Evolutionary conservation across 2,113 vertebrate species (phyloP), one percentile per base, ranked within the genome.

Genomic region (Oreotragus oreotragus): DNA sequence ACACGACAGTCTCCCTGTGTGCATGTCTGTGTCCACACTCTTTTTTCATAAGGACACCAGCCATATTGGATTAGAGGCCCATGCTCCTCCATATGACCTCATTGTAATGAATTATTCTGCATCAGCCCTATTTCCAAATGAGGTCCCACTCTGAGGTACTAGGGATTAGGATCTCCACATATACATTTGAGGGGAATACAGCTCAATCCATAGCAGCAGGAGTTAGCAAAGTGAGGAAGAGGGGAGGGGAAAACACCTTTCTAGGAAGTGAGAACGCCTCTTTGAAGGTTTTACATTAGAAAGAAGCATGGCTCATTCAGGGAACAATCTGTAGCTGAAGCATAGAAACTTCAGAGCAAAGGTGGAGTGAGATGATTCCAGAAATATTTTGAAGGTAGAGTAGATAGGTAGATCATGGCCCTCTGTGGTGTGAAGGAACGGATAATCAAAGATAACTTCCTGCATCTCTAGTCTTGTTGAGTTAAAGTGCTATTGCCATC

Each of bases 161-260:
- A 15, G 43, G 53, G 33, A n/a, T 70, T 95, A 49, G 30, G 15
- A 49, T 30, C 60, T 51, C 15, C 64, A 2, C 5, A 6, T 45
- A 15, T 60, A 13, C 51, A 55, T 70, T 58, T n/a, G 19, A 36
- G n/a, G 16, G 36, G 57, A 17, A 80, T 13, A 76, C 1, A 36
- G 0, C n/a, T 81, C 39, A 89, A 36, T 25, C 16, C 15, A 1
- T 14, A 55, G 33, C 30, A 64, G 6, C 28, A 39, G n/a, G 39
- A 60, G 25, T 55, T 83, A 51, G 39, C n/a, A 27, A 73, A 70
- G 19, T 57, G 25, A 57, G 25, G 47, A 53, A 25, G 53, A 23
- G 15, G 2, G 3, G 4, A 7, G 27, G 10, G 7, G 39, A 28
- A 19, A 33, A n/a, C 15, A 25, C 6, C 3, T 33, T 3, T 64